Base-by-base conservation (phyloP, 2,113 vertebrate genomes). In the Ifrita kowaldi region DNA sequence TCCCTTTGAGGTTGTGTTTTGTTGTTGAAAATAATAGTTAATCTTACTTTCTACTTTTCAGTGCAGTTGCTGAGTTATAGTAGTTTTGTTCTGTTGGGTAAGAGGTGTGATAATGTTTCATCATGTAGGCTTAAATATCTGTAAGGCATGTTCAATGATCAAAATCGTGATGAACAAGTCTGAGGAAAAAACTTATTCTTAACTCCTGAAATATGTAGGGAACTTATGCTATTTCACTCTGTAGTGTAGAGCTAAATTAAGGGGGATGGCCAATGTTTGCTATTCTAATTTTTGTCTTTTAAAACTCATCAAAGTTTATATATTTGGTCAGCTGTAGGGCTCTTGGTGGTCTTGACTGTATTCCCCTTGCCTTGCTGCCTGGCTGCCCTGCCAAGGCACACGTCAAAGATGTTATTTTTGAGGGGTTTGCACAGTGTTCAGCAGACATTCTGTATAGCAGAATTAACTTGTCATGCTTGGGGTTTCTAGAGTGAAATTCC, bases 401-500 rank as follows among this genome's bases (percentile, higher is more conserved):
- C 17, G 33, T 19, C 69, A 70, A 68, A 93, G 52, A 41, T 59
- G 47, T 55, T 94, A 52, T 77, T 96, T 90, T 56, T 55, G 85
- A 60, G 52, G 2, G 1, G 14, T 90, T 60, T 84, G 68, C 44
- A 49, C 60, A 88, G 13, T 1, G 2, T 63, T 91, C 59, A 56
- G 79, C 82, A 91, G 93, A 55, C 3, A 0, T 63, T 91, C 89
- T 57, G 23, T 73, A 1, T 23, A 80, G 82, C 47, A 84, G 75
- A 93, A 96, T 94, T 93, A 88, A 57, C 75, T 93, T 92, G 59
- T 84, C 60, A 32, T 28, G 85, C 79, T 81, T 57, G 41, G 56
- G 39, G 64, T 88, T 96, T 84, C 73, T 79, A 11, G 77, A 93
- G 47, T 75, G 90, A 87, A 94, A 93, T 96, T 95, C 85, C 90